phyloP scores from a whole-genome alignment of 2,888 invertebrate genomes.

The Drosophila nr. perissopoda region DNA sequence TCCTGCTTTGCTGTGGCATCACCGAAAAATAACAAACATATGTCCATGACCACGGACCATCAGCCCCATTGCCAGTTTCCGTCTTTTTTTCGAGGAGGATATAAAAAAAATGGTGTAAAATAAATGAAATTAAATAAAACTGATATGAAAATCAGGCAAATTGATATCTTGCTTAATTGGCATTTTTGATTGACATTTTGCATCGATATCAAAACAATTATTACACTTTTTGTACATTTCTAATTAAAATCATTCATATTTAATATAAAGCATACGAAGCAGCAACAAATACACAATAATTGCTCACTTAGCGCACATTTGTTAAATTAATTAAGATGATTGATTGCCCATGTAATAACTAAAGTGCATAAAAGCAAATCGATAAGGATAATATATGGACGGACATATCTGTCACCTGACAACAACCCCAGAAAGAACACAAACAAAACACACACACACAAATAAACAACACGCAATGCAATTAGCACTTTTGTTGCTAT shows the following conservation, averaged over 20 bases:
- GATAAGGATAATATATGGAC: slow-evolving; percentile 10
- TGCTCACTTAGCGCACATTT: slow-evolving; percentile 3
- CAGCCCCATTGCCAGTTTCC: slow-evolving; percentile 7
- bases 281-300: background rate
- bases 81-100: background rate
- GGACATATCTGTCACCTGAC: slow-evolving; percentile 33
- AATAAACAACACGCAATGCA: slow-evolving; percentile 33
- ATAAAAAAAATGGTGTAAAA: slow-evolving; percentile 4
- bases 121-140: slow-evolving; percentile 29
- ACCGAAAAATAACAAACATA: slow-evolving; percentile 7
- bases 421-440: background rate
- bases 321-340: slow-evolving; percentile 17
- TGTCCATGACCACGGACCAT: background rate
- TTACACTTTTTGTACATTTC: background rate
- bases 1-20: slow-evolving; percentile 21
- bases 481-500: slow-evolving; percentile 32
- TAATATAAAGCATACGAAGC: background rate
- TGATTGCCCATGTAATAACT: slow-evolving; percentile 11
- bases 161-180: slow-evolving; percentile 53
- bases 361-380: background rate
- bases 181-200: slow-evolving; percentile 32
- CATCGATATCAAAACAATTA: background rate
- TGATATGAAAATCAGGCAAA: slow-evolving; percentile 47
- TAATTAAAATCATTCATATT: background rate
- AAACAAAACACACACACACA: slow-evolving; percentile 4